Percentiles rank a stretch among this genome's conserved stretches.
Conservation (phyloP, 2,797 vertebrate species). For the Ara ararauna region DNA sequence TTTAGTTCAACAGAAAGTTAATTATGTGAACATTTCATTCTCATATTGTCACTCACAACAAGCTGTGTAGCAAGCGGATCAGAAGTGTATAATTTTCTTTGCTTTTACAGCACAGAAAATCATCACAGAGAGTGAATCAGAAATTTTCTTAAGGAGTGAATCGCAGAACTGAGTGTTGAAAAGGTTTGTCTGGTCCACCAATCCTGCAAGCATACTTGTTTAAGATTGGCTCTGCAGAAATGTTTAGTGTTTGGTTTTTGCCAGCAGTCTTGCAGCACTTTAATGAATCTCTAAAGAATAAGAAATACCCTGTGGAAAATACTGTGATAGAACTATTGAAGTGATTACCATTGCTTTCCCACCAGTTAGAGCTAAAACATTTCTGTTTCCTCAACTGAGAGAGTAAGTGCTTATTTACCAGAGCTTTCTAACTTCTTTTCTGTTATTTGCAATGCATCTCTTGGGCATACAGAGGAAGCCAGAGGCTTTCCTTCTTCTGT, state of each 20-base stretch:
- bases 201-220: neutral
- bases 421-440: neutral
- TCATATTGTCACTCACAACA: slow-evolving; percentile 3
- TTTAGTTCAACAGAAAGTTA: slow-evolving; percentile 14
- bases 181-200: neutral
- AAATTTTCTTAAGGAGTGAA: neutral
- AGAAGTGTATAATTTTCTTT: neutral
- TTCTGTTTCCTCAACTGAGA: neutral
- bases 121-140: slow-evolving; percentile 42
- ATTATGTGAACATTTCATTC: slow-evolving; percentile 17
- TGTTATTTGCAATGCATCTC: neutral
- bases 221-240: neutral
- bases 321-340: neutral
- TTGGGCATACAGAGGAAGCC: neutral
- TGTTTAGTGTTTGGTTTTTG: neutral
- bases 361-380: neutral
- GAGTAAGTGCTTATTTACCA: neutral
- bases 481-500: neutral
- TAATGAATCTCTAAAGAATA: neutral
- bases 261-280: neutral
- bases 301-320: neutral
- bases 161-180: neutral
- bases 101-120: slow-evolving; percentile 11
- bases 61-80: neutral
- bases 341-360: neutral